Conservation (phyloP, 2,888 invertebrate genomes). For the Electrophaes corylata region DNA sequence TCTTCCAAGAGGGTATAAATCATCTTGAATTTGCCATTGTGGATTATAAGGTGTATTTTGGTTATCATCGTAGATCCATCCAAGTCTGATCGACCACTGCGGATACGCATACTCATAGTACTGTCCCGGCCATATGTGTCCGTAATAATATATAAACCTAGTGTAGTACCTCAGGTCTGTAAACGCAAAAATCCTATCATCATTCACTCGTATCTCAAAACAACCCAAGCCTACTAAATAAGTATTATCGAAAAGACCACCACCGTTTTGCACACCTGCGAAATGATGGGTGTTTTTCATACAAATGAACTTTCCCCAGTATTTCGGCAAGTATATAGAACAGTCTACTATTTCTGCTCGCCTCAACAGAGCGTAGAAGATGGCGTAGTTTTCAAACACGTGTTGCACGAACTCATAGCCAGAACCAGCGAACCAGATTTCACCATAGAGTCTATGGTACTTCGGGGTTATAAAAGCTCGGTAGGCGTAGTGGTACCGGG, state of each 20-base stretch:
- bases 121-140: conserved; percentile 41
- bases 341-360: conserved; percentile 48
- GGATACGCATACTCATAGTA: conserved; percentile 70
- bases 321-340: conserved; percentile 58
- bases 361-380: conserved; percentile 36
- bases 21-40: conserved; percentile 3
- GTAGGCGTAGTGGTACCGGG: conserved; percentile 43
- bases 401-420: conserved; percentile 54
- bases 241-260: conserved; percentile 40
- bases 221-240: conserved; percentile 52
- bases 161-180: conserved; percentile 63
- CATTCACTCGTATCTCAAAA: conserved; percentile 65
- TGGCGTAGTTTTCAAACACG: conserved; percentile 58
- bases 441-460: neutral
- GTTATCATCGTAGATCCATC: neutral
- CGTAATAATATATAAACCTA: conserved; percentile 39
- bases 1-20: conserved; percentile 42
- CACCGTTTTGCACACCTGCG: conserved; percentile 59
- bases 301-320: conserved; percentile 68
- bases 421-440: conserved; percentile 50
- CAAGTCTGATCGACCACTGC: conserved; percentile 45
- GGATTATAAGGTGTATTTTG: conserved; percentile 34
- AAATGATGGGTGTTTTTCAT: conserved; percentile 42
- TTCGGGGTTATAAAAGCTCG: conserved; percentile 32
- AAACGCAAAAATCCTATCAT: conserved; percentile 58